phyloP scores from a whole-genome alignment of 2,888 invertebrate species.

The Pristionchus maxplancki region DNA sequence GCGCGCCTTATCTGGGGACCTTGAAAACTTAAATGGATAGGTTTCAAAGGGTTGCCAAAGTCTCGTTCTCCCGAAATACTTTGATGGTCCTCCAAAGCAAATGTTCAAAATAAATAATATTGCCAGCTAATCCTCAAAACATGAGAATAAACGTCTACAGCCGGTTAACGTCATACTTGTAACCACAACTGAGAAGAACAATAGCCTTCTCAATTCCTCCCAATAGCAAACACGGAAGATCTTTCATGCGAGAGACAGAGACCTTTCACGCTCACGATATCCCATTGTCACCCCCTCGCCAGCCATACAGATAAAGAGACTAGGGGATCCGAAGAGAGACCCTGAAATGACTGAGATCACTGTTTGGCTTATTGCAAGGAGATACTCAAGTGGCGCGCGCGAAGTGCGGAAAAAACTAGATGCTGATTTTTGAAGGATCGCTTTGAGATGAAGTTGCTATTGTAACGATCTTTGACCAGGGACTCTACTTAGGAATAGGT shows the following conservation, averaged over 20 bases:
- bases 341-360: not conserved
- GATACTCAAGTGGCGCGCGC: not conserved
- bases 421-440: not conserved
- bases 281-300: too few species aligned
- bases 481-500: not conserved
- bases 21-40: not conserved
- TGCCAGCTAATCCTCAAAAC: too few species aligned
- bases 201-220: not conserved
- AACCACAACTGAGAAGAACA: not conserved
- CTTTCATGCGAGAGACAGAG: not conserved
- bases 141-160: too few species aligned
- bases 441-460: not conserved
- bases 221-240: conserved; percentile 18
- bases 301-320: too few species aligned
- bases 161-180: too few species aligned
- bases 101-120: too few species aligned
- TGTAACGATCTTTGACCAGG: not conserved
- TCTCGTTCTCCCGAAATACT: not conserved
- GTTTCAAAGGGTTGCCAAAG: not conserved
- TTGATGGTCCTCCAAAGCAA: too few species aligned
- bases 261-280: too few species aligned
- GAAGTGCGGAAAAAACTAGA: not conserved
- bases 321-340: too few species aligned
- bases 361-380: not conserved
- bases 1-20: not conserved